Conservation (phyloP, 2,113 vertebrate genomes). For the Hypomesus transpacificus region DNA sequence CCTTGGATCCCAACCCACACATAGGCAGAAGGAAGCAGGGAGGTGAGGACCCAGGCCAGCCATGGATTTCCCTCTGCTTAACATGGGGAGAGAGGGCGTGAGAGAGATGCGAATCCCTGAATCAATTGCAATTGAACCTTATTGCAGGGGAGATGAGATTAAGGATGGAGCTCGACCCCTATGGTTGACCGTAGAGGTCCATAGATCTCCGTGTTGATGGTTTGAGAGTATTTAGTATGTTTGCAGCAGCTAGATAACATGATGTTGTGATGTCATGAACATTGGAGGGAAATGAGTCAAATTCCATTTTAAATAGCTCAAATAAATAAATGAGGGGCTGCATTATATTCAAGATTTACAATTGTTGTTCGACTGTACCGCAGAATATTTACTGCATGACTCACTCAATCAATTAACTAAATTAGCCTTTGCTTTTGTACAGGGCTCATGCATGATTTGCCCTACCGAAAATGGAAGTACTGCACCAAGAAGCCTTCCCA, state of each 20-base stretch:
- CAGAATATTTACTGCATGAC: conserved; percentile 5
- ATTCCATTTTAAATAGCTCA: too few species aligned
- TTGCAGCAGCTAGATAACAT: not conserved
- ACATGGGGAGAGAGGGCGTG: conserved; percentile 26
- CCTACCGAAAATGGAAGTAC: not conserved
- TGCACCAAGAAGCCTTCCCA: not conserved
- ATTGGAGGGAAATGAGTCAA: not conserved
- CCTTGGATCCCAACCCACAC: conserved; percentile 1
- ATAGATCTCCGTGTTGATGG: too few species aligned
- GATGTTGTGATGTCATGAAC: not conserved
- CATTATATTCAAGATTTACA: not conserved
- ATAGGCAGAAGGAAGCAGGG: conserved; percentile 26
- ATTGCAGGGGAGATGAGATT: conserved; percentile 44
- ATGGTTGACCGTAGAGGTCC: not conserved
- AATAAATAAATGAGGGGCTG: too few species aligned
- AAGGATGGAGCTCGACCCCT: not conserved
- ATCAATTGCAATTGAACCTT: conserved; percentile 58
- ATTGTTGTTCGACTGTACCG: not conserved
- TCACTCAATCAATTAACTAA: conserved; percentile 5
- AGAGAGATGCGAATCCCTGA: conserved; percentile 30
- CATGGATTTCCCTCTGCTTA: conserved; percentile 46
- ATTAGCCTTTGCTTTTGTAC: not conserved
- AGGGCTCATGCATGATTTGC: not conserved
- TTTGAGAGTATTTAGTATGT: too few species aligned
- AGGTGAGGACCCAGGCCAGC: conserved; percentile 34